Evolutionary conservation across 2,113 vertebrate species (phyloP).

Genomic region (Panthera uncia): DNA sequence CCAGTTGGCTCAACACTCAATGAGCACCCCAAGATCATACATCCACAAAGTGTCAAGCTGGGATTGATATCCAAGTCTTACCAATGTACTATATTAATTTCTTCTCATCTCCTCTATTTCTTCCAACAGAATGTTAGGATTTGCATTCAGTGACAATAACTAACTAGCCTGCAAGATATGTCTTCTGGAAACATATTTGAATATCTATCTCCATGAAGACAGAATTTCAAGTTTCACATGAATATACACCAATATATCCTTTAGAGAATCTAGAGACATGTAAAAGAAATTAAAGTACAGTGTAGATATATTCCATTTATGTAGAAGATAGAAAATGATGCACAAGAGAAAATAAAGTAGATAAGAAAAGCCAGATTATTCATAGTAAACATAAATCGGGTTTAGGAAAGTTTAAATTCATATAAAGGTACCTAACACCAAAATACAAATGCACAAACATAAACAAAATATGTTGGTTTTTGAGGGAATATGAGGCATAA

Average conservation of each 20-base stretch:
- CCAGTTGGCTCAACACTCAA: not conserved
- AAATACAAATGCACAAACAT: not conserved
- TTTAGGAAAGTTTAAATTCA: not conserved
- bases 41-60: not conserved
- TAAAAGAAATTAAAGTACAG: not conserved
- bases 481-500: not conserved
- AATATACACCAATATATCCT: not conserved
- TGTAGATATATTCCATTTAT: not conserved
- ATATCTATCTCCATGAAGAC: not conserved
- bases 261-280: not conserved
- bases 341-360: not conserved
- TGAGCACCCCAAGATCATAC: not conserved
- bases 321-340: not conserved
- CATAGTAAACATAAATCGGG: not conserved
- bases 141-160: not conserved
- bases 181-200: slow-evolving; percentile 22
- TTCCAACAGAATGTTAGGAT: not conserved
- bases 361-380: not conserved
- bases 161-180: not conserved
- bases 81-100: not conserved
- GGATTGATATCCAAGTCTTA: not conserved
- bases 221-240: not conserved
- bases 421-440: not conserved
- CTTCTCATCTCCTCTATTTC: not conserved
- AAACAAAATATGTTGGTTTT: not conserved